Evolutionary conservation across 1,140 invertebrate genomes (phyloP).

Genomic region (Drosophila hydei): DNA sequence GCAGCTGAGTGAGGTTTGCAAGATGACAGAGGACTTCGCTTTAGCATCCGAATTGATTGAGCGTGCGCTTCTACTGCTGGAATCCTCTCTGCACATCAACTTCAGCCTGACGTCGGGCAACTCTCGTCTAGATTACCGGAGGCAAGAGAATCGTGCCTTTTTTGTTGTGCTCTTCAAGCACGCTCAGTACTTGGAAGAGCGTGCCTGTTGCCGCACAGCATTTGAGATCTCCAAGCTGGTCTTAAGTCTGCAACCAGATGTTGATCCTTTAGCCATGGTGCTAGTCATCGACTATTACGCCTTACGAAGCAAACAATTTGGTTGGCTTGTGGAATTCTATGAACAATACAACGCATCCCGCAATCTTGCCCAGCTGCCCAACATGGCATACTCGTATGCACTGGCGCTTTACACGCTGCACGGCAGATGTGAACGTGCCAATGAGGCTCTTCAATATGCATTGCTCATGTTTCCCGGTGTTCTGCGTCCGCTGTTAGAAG

Average conservation of each 20-base stretch:
- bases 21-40: slow-evolving; percentile 91
- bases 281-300: slow-evolving; percentile 95
- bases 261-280: slow-evolving; percentile 92
- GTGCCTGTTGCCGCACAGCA: slow-evolving; percentile 92
- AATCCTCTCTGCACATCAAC: slow-evolving; percentile 91
- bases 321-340: slow-evolving; percentile 91
- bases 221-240: slow-evolving; percentile 91
- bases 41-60: slow-evolving; percentile 92
- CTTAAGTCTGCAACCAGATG: slow-evolving; percentile 91
- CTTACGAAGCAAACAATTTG: slow-evolving; percentile 90
- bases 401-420: slow-evolving; percentile 89
- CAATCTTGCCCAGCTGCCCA: slow-evolving; percentile 93
- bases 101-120: slow-evolving; percentile 91
- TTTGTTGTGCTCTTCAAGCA: slow-evolving; percentile 95
- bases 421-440: slow-evolving; percentile 85
- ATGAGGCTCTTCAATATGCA: slow-evolving; percentile 89
- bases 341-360: slow-evolving; percentile 87
- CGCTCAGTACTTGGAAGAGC: slow-evolving; percentile 90
- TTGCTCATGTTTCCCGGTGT: slow-evolving; percentile 94
- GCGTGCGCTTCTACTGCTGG: slow-evolving; percentile 90
- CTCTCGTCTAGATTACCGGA: slow-evolving; percentile 91
- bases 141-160: slow-evolving; percentile 93
- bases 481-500: slow-evolving; percentile 89
- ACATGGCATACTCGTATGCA: slow-evolving; percentile 94
- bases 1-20: slow-evolving; percentile 92